A percentile compares a stretch with the other conserved stretches of the same genome.
Conservation (phyloP, 2,797 vertebrate species). For the Cynodonichthys magdalenae region DNA sequence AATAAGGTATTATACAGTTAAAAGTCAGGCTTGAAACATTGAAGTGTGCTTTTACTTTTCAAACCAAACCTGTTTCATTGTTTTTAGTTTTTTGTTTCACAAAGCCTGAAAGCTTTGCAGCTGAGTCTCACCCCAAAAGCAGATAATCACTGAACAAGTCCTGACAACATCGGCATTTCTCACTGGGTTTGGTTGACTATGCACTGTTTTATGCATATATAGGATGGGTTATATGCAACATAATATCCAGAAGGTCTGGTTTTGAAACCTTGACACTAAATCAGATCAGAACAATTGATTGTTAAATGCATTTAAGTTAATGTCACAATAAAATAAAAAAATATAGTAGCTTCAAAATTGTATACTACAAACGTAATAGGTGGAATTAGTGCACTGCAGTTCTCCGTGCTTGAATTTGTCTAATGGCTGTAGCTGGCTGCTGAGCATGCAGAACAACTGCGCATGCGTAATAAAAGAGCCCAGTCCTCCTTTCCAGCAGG, state of each 20-base stretch:
- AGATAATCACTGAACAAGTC: slow-evolving; percentile 17
- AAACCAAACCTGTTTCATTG: not conserved
- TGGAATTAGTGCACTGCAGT: too few relatives aligned
- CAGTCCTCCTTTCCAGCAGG: slow-evolving; percentile 46
- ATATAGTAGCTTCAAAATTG: too few relatives aligned
- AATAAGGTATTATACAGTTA: not conserved
- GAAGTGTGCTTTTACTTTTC: not conserved
- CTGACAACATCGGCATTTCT: slow-evolving; percentile 32
- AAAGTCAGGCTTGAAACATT: not conserved
- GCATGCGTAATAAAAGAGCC: slow-evolving; percentile 9
- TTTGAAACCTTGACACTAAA: too few relatives aligned
- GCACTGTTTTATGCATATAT: not conserved
- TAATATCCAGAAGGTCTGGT: too few relatives aligned
- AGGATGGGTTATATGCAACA: too few relatives aligned
- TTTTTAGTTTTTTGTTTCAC: too few relatives aligned
- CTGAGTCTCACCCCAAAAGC: slow-evolving; percentile 15
- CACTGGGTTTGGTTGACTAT: slow-evolving; percentile 4
- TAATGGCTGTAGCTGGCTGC: not conserved
- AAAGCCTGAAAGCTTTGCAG: not conserved
- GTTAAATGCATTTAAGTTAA: too few relatives aligned
- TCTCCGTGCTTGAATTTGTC: too few relatives aligned
- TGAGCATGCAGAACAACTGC: not conserved
- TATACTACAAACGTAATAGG: too few relatives aligned
- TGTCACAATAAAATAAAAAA: too few relatives aligned
- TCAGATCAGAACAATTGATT: too few relatives aligned